Base-by-base conservation (phyloP, 92 coral and sea anemone genomes). In the Montipora capitata region DNA sequence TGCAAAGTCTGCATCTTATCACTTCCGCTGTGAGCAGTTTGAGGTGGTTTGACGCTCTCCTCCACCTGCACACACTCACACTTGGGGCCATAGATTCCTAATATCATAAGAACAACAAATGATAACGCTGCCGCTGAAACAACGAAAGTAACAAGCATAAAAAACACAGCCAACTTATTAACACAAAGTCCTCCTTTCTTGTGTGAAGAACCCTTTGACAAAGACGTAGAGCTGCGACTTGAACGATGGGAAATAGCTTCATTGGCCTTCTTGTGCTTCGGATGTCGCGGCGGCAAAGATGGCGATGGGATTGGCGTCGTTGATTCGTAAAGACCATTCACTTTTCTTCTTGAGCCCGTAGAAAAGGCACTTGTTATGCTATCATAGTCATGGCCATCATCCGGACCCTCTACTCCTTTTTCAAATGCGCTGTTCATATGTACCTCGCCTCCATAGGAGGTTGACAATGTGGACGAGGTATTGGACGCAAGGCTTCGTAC, bases 1-100 rank as follows among this genome's bases (percentile, higher is more conserved):
- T 38, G 17, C 43, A 81, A 68, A 17, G 27, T n/a, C 67, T 81
- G 85, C 56, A 81, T 16, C 3, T 74, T 38, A 3, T 9, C 83
- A 15, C 40, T 68, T 13, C 65, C 20, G 39, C 58, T 42, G 58
- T 14, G 14, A 67, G 40, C 68, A 0, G 85, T 39, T 3, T 40
- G 40, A 10, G 77, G 77, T 3, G 85, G 6, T 7, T 2, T 9
- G 11, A 6, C 9, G 2, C 5, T 35, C 10, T 12, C 59, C 15
- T 48, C 7, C 10, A 10, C 7, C 10, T 48, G 52, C 52, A 5
- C 52, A 8, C 48, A 39, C 3, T 52, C 17, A 56, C 77, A 73
- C 51, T 17, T 73, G 40, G 61, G 61, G 6, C n/a, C 59, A 4
- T 45, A 73, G 45, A 56, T 9, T 1, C 77, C 77, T 16, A 5